Evolutionary conservation across 92 coral and sea anemone genomes (phyloP).

Genomic region (Phenganax subtilis): DNA sequence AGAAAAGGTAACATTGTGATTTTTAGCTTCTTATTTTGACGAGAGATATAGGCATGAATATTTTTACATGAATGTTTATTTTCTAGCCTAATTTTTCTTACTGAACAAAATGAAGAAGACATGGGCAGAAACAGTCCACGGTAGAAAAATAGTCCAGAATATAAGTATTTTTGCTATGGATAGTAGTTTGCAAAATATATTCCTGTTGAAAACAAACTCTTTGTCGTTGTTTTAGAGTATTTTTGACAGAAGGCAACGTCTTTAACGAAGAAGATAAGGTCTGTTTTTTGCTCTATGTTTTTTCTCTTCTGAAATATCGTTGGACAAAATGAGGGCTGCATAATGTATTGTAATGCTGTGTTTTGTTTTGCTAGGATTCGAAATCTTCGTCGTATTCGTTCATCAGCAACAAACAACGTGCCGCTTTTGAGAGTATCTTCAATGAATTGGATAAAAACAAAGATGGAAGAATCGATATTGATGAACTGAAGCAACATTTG

Average conservation of each 20-base stretch:
- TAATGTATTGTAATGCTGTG: not conserved
- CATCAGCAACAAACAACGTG: conserved; percentile 66
- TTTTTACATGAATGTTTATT: not conserved
- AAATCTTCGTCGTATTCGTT: conserved; percentile 44
- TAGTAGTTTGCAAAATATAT: not conserved
- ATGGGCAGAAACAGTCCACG: too few relatives aligned
- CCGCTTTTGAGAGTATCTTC: conserved; percentile 64
- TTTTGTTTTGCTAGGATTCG: not conserved
- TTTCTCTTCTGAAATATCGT: not conserved
- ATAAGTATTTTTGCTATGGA: not conserved
- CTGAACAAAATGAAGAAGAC: conserved; percentile 16
- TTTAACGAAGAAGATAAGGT: conserved; percentile 48
- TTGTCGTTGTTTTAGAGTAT: conserved; percentile 48
- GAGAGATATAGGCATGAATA: not conserved
- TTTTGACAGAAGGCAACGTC: conserved; percentile 66
- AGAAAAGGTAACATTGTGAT: conserved; percentile 61
- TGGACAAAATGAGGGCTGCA: not conserved
- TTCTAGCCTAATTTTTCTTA: conserved; percentile 34
- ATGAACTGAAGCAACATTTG: conserved; percentile 76
- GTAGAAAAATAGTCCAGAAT: not conserved
- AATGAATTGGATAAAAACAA: conserved; percentile 87
- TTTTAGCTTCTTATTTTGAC: not conserved
- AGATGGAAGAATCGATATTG: conserved; percentile 77
- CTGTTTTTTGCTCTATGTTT: conserved; percentile 21
- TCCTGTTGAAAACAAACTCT: not conserved